Conservation (phyloP, 2,888 invertebrate genomes). For the Adelognathus sp. region DNA sequence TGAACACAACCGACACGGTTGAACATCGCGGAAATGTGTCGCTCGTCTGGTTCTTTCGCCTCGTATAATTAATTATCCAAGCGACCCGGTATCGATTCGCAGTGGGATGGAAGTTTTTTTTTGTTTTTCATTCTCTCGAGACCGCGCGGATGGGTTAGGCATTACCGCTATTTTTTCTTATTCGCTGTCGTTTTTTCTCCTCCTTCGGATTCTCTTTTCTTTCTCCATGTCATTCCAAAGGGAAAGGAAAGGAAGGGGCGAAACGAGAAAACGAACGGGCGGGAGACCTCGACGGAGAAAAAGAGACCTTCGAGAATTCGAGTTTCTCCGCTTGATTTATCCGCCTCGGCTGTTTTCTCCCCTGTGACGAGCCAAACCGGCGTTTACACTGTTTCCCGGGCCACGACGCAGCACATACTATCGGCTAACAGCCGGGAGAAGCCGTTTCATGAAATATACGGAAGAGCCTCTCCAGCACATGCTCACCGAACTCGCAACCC, state of each 20-base stretch:
- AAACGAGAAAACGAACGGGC: slow-evolving; percentile 45
- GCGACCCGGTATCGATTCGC: slow-evolving; percentile 48
- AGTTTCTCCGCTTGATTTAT: slow-evolving; percentile 54
- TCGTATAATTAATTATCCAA: slow-evolving; percentile 48
- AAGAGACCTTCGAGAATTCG: slow-evolving; percentile 56
- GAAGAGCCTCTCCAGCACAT: not conserved
- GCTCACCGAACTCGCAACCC: slow-evolving; percentile 2
- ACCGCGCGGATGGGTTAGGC: slow-evolving; percentile 12
- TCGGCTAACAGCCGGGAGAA: slow-evolving; percentile 5
- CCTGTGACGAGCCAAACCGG: slow-evolving; percentile 7
- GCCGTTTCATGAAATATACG: slow-evolving; percentile 16
- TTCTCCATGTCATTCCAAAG: slow-evolving; percentile 18
- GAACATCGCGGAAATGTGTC: no score
- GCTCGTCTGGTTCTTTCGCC: not conserved
- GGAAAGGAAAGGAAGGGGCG: not conserved
- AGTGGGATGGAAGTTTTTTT: slow-evolving; percentile 35
- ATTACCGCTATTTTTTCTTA: not conserved
- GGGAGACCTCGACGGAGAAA: slow-evolving; percentile 40
- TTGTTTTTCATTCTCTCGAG: not conserved
- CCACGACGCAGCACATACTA: not conserved
- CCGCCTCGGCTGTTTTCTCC: slow-evolving; percentile 34
- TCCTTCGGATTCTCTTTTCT: not conserved
- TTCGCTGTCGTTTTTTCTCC: slow-evolving; percentile 8
- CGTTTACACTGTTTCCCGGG: slow-evolving; percentile 7
- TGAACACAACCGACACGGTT: no score